These are phyloP conservation scores for Cyanistes caeruleus DNA, from an alignment of 2,113 vertebrate genomes.

Conservation along the genomic window DNA sequence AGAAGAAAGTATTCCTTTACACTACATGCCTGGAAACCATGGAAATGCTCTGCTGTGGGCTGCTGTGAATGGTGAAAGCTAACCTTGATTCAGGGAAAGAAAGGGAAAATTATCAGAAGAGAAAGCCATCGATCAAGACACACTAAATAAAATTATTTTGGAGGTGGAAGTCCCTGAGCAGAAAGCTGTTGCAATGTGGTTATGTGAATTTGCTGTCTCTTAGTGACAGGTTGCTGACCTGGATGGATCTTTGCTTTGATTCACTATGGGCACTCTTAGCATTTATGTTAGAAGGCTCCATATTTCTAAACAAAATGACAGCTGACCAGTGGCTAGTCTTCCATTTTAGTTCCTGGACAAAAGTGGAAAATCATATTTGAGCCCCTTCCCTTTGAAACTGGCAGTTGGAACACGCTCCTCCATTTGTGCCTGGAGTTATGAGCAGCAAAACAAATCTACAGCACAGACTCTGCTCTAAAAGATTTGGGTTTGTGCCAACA, in stretches of 20 bases:
- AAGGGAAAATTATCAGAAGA: background rate
- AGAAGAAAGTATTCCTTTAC: background rate
- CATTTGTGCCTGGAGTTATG: conserved; percentile 9
- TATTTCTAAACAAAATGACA: background rate
- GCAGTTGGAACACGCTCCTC: conserved; percentile 21
- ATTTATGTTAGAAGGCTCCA: background rate
- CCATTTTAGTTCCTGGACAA: background rate
- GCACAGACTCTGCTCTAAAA: background rate
- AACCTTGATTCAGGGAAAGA: background rate
- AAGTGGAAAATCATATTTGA: conserved; percentile 5
- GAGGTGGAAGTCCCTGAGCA: background rate
- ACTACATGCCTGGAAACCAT: background rate
- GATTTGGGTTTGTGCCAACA: background rate
- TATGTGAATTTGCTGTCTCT: background rate
- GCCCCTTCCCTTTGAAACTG: background rate
- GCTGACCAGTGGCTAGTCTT: background rate
- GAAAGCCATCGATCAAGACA: background rate
- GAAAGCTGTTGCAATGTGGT: background rate
- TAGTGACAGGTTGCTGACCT: background rate
- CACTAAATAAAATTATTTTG: background rate
- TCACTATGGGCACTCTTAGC: background rate
- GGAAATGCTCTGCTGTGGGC: background rate
- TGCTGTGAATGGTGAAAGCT: background rate
- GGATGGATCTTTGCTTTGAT: background rate
- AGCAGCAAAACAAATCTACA: conserved; percentile 10